Percentiles rank a stretch among this genome's conserved stretches.
Conservation (phyloP, 2,113 vertebrate species). For the Gadus chalcogrammus region DNA sequence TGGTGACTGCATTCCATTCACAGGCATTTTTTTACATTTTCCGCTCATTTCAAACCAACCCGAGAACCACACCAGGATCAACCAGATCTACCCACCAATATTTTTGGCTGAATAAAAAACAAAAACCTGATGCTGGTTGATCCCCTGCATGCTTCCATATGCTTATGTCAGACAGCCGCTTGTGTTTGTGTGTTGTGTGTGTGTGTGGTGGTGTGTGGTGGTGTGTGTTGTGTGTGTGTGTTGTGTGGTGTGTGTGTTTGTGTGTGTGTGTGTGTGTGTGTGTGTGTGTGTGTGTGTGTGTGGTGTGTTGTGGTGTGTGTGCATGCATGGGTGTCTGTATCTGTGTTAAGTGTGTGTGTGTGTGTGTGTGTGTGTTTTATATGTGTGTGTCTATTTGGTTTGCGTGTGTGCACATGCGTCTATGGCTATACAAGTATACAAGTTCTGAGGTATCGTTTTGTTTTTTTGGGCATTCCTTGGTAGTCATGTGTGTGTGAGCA, state of each 20-base stretch:
- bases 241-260: background rate
- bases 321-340: conserved; percentile 5
- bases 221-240: background rate
- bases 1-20: conserved; percentile 54
- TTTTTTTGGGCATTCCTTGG: background rate
- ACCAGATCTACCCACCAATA: conserved; percentile 46
- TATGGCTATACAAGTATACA: conserved; percentile 20
- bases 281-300: background rate
- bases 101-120: conserved; percentile 10
- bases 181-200: conserved; percentile 9
- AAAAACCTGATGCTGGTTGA: conserved; percentile 48
- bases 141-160: conserved; percentile 53
- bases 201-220: background rate
- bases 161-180: conserved; percentile 23
- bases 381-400: conserved; percentile 28
- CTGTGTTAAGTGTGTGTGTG: conserved; percentile 24
- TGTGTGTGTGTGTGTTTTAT: background rate
- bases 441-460: background rate
- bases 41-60: conserved; percentile 42
- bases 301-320: background rate
- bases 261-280: conserved; percentile 26
- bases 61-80: conserved; percentile 54
- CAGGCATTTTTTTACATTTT: conserved; percentile 47
- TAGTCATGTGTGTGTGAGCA: conserved; percentile 23
- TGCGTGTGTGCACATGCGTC: conserved; percentile 11